These are phyloP conservation scores for Temnothorax longispinosus DNA, from an alignment of 1,140 invertebrate species.

Conservation along the genomic window DNA sequence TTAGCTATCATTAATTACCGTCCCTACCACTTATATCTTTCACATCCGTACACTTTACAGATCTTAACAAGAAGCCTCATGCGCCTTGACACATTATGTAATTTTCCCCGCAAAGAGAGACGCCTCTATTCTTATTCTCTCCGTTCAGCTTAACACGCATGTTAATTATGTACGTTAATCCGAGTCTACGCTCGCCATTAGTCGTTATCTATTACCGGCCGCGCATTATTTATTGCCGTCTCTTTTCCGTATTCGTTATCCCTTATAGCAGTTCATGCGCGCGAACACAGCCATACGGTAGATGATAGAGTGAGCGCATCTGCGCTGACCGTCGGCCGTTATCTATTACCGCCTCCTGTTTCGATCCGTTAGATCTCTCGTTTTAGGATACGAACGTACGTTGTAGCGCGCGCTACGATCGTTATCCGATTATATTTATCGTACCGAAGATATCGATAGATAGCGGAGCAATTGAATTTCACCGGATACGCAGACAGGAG, in stretches of 20 bases:
- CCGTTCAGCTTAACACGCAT: neutral
- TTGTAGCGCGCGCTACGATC: neutral
- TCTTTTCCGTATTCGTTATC: slow-evolving; percentile 32
- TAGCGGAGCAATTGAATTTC: slow-evolving; percentile 29
- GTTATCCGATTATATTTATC: slow-evolving; percentile 39
- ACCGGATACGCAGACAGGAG: slow-evolving; percentile 18
- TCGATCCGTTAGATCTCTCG: slow-evolving; percentile 52
- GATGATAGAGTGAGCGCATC: slow-evolving; percentile 43
- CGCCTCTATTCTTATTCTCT: neutral
- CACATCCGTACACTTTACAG: neutral
- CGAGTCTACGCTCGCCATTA: slow-evolving; percentile 21
- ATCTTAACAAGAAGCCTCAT: neutral
- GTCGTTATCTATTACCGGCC: slow-evolving; percentile 28
- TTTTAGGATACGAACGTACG: slow-evolving; percentile 9
- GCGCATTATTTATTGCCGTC: slow-evolving; percentile 29
- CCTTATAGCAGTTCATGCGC: neutral
- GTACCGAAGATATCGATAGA: neutral
- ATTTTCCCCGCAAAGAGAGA: neutral
- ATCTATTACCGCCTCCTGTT: slow-evolving; percentile 33
- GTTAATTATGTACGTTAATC: slow-evolving; percentile 49
- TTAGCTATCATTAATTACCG: slow-evolving; percentile 26
- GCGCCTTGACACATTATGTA: slow-evolving; percentile 16
- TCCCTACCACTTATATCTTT: slow-evolving; percentile 8
- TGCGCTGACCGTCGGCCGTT: slow-evolving; percentile 27
- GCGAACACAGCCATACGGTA: neutral